Evolutionary conservation across 2,888 invertebrate genomes (phyloP), one percentile per base, ranked within the genome.

Genomic region (Flabesymbios commensalis): DNA sequence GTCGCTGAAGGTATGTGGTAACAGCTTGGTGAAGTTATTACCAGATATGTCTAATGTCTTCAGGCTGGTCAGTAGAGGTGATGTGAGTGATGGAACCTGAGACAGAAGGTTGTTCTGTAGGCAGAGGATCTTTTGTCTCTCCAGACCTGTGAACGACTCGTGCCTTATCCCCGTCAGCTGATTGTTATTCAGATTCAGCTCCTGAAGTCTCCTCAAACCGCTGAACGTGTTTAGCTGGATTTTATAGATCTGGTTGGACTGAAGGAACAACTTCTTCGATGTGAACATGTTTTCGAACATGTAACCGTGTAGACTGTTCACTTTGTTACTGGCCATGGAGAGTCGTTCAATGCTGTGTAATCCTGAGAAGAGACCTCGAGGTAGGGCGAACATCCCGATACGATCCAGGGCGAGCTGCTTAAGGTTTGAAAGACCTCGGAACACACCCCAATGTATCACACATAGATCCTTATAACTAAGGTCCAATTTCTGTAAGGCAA

Each of bases 381-480:
- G 69, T 10, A 68, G 33, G 7, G 69, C 67, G 48, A 68, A 69
- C 36, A 69, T 43, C 2, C 56, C 60, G 41, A 68, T 69, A 26
- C 53, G 45, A 2, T 41, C 56, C 51, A 69, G 52, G 31, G 61
- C 49, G n/a, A 69, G 60, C 3, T 55, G 52, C 3, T 28, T 45
- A 17, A 69, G 61, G 5, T 33, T 22, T 36, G 36, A 33, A 1
- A 69, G 59, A 3, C 54, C 47, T 17, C 58, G 43, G 45, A 69
- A 69, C 36, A 68, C 69, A 4, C 57, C 69, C 67, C 67, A 67
- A 52, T 68, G 67, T 17, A 69, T 32, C n/a, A 68, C 67, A 26
- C 57, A 33, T 19, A 68, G 42, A 17, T 53, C 59, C 1, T 63
- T 47, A 24, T 43, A 33, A 41, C 49, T 54, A 19, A 69, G 49